Conservation (phyloP, 2,797 vertebrate genomes). For the Phoebastria nigripes region DNA sequence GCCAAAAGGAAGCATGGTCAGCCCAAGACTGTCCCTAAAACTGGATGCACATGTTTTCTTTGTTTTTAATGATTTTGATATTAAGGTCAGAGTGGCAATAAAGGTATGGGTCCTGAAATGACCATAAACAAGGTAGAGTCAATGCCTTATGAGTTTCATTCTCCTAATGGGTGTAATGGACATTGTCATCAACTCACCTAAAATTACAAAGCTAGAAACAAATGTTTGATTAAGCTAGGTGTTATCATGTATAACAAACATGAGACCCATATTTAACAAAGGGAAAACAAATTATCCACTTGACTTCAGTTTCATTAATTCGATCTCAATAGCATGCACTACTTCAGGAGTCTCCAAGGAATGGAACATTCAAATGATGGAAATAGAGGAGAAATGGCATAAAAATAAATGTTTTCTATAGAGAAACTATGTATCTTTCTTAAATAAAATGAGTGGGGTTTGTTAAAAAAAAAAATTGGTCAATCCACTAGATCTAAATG, state of each 20-base stretch:
- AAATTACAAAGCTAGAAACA: not conserved
- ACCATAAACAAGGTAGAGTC: not conserved
- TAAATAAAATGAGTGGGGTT: not conserved
- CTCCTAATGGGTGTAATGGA: not conserved
- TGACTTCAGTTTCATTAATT: not conserved
- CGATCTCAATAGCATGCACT: not conserved
- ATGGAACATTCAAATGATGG: not conserved
- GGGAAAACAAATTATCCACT: not conserved
- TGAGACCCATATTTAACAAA: rapidly evolving
- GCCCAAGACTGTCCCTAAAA: not conserved
- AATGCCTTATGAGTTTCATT: not conserved
- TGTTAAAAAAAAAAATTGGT: not conserved
- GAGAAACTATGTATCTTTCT: not conserved
- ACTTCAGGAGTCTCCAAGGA: not conserved
- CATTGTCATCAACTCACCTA: not conserved
- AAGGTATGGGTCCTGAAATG: not conserved
- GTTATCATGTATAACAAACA: not conserved
- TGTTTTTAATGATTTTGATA: not conserved
- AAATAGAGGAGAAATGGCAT: not conserved
- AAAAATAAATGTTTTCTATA: not conserved
- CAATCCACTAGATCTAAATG: not conserved
- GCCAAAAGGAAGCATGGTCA: not conserved
- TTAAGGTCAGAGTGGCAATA: not conserved
- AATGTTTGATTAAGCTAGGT: not conserved
- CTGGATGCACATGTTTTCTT: not conserved